These are phyloP conservation scores for Cheilosia vulpina DNA, from an alignment of 2,888 invertebrate species.

Conservation along the genomic window DNA sequence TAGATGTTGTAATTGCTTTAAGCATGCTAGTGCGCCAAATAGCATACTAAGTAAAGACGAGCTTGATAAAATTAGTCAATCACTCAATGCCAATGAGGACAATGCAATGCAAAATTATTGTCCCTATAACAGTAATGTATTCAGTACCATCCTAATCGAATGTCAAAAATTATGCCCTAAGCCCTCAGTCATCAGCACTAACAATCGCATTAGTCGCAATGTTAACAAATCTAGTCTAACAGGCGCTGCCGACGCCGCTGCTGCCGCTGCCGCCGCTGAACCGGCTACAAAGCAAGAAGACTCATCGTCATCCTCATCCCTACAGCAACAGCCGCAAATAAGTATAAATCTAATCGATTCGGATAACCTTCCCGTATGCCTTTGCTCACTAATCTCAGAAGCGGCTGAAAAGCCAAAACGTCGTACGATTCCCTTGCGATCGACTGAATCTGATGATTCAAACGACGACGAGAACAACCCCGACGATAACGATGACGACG, in stretches of 20 bases:
- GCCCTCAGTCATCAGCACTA: slow-evolving; percentile 72
- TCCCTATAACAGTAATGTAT: slow-evolving; percentile 77
- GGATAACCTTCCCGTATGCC: slow-evolving; percentile 83
- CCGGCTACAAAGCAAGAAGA: slow-evolving; percentile 51
- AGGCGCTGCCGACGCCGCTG: slow-evolving; percentile 35
- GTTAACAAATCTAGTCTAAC: slow-evolving; percentile 71
- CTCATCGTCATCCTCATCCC: slow-evolving; percentile 58
- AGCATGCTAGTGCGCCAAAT: slow-evolving; percentile 82
- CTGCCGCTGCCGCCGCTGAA: slow-evolving; percentile 20
- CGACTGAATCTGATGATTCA: slow-evolving; percentile 65
- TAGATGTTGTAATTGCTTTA: slow-evolving; percentile 86
- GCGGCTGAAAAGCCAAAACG: slow-evolving; percentile 58
- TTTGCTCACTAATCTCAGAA: slow-evolving; percentile 78
- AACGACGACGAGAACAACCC: slow-evolving; percentile 32
- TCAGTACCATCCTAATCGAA: slow-evolving; percentile 77
- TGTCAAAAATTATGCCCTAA: slow-evolving; percentile 77
- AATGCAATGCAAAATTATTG: slow-evolving; percentile 75
- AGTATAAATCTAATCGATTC: slow-evolving; percentile 84
- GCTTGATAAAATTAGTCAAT: slow-evolving; percentile 75
- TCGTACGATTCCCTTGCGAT: slow-evolving; percentile 60
- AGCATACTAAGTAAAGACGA: slow-evolving; percentile 81
- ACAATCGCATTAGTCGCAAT: slow-evolving; percentile 70
- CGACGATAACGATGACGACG: slow-evolving; percentile 18
- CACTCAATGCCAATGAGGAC: slow-evolving; percentile 73
- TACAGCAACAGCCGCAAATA: slow-evolving; percentile 77